Evolutionary conservation across 2,113 vertebrate genomes (phyloP).

Genomic region (Equus przewalskii): DNA sequence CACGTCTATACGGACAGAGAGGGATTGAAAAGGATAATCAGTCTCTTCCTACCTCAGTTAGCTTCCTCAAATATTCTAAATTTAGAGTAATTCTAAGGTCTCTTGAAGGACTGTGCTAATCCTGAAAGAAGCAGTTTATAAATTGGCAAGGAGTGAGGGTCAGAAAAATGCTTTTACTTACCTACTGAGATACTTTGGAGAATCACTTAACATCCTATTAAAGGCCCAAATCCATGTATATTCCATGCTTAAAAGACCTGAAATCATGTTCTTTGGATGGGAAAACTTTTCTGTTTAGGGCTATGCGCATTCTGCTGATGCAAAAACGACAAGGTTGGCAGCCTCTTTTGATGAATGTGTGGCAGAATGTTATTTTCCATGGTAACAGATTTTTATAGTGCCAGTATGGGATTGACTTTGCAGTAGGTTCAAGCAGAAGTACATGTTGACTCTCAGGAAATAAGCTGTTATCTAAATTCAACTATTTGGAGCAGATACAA

Average conservation of each 20-base stretch:
- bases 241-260: neutral
- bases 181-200: neutral
- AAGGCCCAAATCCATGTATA: neutral
- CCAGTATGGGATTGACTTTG: neutral
- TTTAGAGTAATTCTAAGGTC: slow-evolving; percentile 5
- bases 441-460: slow-evolving; percentile 58
- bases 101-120: neutral
- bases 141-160: neutral
- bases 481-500: slow-evolving; percentile 53
- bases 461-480: slow-evolving; percentile 62
- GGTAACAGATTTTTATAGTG: slow-evolving; percentile 41
- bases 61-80: neutral
- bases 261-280: neutral
- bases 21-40: neutral
- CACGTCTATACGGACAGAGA: neutral
- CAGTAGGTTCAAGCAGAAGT: slow-evolving; percentile 59
- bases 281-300: neutral
- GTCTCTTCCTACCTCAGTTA: neutral
- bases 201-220: slow-evolving; percentile 20
- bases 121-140: neutral
- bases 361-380: slow-evolving; percentile 68
- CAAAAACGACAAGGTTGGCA: slow-evolving; percentile 5
- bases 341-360: slow-evolving; percentile 1
- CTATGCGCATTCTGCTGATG: neutral
- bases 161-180: neutral